phyloP scores from a whole-genome alignment of 2,797 vertebrate species.

The Sebastes trivittatus region DNA sequence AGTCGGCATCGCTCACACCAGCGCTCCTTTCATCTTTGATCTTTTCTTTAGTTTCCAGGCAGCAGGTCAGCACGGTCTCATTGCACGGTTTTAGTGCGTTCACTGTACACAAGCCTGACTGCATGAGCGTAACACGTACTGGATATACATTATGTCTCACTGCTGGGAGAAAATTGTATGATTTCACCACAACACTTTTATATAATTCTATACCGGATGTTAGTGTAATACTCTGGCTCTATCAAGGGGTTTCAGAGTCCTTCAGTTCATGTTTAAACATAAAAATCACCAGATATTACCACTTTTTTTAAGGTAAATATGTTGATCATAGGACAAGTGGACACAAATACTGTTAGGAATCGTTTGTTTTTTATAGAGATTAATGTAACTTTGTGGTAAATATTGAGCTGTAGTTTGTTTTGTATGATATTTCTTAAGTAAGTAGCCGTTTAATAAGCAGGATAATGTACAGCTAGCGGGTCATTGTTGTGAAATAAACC shows the following conservation, averaged over 20 bases:
- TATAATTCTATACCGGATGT: too few species aligned
- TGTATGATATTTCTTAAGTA: neutral
- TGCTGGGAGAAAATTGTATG: neutral
- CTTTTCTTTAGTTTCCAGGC: constrained; percentile 18
- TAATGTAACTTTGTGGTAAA: neutral
- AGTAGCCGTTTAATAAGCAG: too few species aligned
- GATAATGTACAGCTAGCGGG: too few species aligned
- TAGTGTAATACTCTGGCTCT: neutral
- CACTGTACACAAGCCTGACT: neutral
- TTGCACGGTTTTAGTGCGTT: neutral
- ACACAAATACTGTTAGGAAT: neutral
- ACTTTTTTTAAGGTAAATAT: neutral
- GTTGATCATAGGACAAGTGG: neutral
- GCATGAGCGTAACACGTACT: neutral
- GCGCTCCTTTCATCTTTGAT: neutral
- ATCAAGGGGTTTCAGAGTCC: neutral
- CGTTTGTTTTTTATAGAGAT: neutral
- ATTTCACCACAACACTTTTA: neutral
- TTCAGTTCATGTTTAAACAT: neutral
- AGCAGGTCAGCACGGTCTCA: constrained; percentile 4
- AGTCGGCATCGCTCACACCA: neutral
- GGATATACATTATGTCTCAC: neutral
- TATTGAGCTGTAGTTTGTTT: neutral
- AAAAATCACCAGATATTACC: neutral
- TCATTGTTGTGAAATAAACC: too few species aligned